phyloP scores from a whole-genome alignment of 2,113 vertebrate genomes.

The Sceloporus undulatus region DNA sequence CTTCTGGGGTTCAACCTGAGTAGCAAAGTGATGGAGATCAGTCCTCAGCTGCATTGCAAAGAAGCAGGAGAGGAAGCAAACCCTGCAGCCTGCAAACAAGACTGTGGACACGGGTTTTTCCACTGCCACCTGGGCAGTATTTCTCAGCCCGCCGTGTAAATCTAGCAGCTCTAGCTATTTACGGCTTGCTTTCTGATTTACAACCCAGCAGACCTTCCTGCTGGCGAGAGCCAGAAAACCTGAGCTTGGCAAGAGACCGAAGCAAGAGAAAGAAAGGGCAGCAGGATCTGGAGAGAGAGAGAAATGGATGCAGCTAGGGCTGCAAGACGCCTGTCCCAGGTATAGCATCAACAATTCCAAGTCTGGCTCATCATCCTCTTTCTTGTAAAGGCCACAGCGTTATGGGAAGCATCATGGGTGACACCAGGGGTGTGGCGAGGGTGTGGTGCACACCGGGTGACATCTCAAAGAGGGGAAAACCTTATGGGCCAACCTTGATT shows the following conservation, averaged over 20 bases:
- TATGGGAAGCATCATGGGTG: no score
- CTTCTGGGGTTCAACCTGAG: neutral
- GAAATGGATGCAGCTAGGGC: no score
- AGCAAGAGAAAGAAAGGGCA: neutral
- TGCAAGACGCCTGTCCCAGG: no score
- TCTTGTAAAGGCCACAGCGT: no score
- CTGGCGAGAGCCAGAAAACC: no score
- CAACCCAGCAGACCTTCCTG: neutral
- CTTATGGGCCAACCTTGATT: no score
- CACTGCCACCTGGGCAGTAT: neutral
- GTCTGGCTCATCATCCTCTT: no score
- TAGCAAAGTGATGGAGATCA: no score
- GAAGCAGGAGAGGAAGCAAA: neutral
- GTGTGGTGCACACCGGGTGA: no score
- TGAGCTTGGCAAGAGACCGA: neutral
- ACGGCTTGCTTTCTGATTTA: slow-evolving; percentile 23
- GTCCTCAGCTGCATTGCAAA: neutral
- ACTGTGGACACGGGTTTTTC: neutral
- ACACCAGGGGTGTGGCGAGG: neutral
- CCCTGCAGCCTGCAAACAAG: neutral
- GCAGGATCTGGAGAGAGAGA: no score
- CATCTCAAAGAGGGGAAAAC: no score
- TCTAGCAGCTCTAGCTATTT: slow-evolving; percentile 5
- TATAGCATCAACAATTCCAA: no score
- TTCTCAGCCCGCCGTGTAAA: neutral